Conservation (phyloP, 2,888 invertebrate genomes). For the Idaea aversata region DNA sequence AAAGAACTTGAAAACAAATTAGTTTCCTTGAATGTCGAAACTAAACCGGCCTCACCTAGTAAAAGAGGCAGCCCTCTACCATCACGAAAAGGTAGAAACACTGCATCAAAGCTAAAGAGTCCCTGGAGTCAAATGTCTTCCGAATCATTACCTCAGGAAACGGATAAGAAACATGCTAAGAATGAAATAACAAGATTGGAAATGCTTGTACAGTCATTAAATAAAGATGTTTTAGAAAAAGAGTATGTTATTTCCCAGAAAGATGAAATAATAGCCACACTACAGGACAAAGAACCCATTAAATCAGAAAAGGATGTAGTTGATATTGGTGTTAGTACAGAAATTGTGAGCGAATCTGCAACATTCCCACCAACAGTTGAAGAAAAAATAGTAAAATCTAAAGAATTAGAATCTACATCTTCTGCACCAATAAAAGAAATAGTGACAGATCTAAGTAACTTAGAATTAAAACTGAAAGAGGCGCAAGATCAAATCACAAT, state of each 20-base stretch:
- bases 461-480: constrained; percentile 68
- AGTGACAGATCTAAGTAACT: constrained; percentile 36
- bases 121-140: constrained; percentile 70
- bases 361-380: constrained; percentile 12
- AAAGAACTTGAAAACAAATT: constrained; percentile 78
- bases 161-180: constrained; percentile 61
- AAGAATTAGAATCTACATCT: constrained; percentile 21
- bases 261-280: constrained; percentile 64
- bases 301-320: constrained; percentile 29
- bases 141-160: constrained; percentile 60
- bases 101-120: constrained; percentile 66
- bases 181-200: constrained; percentile 61
- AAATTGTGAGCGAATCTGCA: constrained; percentile 24
- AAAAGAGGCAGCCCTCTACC: constrained; percentile 68
- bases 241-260: constrained; percentile 68
- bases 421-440: constrained; percentile 27
- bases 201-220: constrained; percentile 65
- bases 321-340: constrained; percentile 51
- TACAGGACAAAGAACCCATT: constrained; percentile 34
- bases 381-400: constrained; percentile 13
- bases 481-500: constrained; percentile 70
- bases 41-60: constrained; percentile 53
- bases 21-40: constrained; percentile 48
- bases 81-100: constrained; percentile 63
- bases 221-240: constrained; percentile 73